Percentiles rank a stretch among this genome's conserved stretches.
Evolutionary conservation across 2,888 invertebrate species (phyloP).

Genomic region (Argyresthia albistria): DNA sequence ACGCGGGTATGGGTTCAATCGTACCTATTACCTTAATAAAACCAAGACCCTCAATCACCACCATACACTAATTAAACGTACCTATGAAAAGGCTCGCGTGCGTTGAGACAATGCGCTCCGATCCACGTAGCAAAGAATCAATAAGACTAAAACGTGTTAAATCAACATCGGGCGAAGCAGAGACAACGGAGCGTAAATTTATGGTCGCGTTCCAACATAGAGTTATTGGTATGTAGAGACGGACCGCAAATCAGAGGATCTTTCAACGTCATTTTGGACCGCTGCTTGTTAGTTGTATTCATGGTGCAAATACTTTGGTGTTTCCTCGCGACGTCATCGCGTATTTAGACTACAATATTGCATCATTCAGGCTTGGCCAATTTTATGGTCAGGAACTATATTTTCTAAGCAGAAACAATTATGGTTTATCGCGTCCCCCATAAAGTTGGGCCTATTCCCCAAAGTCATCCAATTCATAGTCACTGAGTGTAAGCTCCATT

Average conservation of each 20-base stretch:
- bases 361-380: too few species aligned
- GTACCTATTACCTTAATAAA: too few species aligned
- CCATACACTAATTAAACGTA: too few species aligned
- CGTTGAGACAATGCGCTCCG: conserved; percentile 38
- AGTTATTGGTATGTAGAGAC: conserved; percentile 26
- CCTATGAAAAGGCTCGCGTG: too few species aligned
- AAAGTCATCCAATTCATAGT: background rate
- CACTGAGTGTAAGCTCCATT: background rate
- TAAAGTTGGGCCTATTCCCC: background rate
- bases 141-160: conserved; percentile 71
- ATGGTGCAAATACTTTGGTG: background rate
- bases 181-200: conserved; percentile 69
- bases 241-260: conserved; percentile 35
- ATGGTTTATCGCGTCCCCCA: background rate
- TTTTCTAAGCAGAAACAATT: background rate
- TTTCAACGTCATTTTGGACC: conserved; percentile 19
- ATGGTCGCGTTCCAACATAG: conserved; percentile 34
- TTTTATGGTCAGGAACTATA: too few species aligned
- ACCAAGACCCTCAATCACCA: too few species aligned
- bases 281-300: background rate
- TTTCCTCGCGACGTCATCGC: background rate
- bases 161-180: conserved; percentile 67
- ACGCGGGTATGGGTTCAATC: too few species aligned
- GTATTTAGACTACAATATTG: too few species aligned
- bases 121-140: conserved; percentile 67